Evolutionary conservation across 2,888 invertebrate genomes (phyloP), one percentile per base, ranked within the genome.

Genomic region (Timema cristinae): DNA sequence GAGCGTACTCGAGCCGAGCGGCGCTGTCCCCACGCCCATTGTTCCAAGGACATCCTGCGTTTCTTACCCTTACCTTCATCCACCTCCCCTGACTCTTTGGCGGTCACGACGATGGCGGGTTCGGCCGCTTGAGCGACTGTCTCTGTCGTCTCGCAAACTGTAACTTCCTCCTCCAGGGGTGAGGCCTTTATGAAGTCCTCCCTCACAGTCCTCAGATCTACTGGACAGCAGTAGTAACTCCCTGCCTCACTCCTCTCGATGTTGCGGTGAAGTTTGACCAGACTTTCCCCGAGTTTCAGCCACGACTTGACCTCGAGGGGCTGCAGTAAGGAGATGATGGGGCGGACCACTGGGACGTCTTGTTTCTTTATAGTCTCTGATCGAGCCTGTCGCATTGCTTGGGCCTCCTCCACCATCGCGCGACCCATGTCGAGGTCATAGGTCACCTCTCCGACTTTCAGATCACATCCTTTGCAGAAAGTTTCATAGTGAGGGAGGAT

Each of bases 11-110:
- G 77, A 1, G 84, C 82, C 0, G 85, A 84, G 69, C 84, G 77
- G 80, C 79, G 84, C 74, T 81, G 89, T 70, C 85, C 85, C 91
- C 92, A 92, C 69, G 91, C 90, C 91, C 92, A 91, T 77, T 90
- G 90, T 77, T 91, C 89, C 47, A 93, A 81, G 81, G 91, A 91
- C 56, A 92, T 88, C 74, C 91, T 84, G n/a, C 92, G 83, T 76
- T 91, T 87, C 2, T 84, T 85, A 10, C 85, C 82, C 63, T 82
- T 81, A 77, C 86, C 86, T 72, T 84, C 85, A 50, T 83, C 82
- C 59, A 81, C 81, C 78, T 86, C 87, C 10, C 63, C 63, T 32
- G 63, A 32, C 32, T 32, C 32, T 32, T 32, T 32, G 32, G 32
- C 32, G 32, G 32, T 32, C 32, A 32, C 32, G 32, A 32, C 32